These are phyloP conservation scores for Drosophila leonis DNA, from an alignment of 2,888 invertebrate genomes.

Conservation along the genomic window DNA sequence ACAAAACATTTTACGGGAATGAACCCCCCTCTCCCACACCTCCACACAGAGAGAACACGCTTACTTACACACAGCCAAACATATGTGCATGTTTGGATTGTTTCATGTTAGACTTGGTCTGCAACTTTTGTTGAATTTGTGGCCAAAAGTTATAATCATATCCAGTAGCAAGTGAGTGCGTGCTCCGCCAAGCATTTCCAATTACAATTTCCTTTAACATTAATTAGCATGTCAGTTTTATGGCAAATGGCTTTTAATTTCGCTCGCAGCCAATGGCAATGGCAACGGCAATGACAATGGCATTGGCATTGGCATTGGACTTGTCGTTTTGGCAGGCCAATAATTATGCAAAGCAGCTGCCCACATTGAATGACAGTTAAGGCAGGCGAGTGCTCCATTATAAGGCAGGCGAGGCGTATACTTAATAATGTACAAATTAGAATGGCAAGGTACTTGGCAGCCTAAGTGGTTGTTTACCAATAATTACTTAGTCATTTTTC, in stretches of 20 bases:
- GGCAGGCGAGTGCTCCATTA: conserved; percentile 8
- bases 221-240: conserved; percentile 75
- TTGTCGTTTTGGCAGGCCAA: conserved; percentile 23
- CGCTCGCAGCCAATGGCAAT: conserved; percentile 19
- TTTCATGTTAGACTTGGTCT: conserved; percentile 53
- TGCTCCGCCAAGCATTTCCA: conserved; percentile 55
- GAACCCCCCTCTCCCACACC: conserved; percentile 2
- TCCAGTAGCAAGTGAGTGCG: conserved; percentile 53
- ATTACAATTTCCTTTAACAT: conserved; percentile 76
- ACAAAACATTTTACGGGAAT: conserved; percentile 46
- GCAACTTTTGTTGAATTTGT: conserved; percentile 69
- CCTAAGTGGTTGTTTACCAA: background rate
- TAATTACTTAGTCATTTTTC: background rate
- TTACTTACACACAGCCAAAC: background rate
- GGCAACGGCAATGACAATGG: background rate
- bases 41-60: background rate
- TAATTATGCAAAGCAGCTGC: conserved; percentile 52
- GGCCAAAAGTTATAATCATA: conserved; percentile 75
- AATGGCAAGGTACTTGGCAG: background rate
- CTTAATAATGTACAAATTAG: conserved; percentile 16
- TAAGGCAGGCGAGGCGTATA: conserved; percentile 13
- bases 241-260: conserved; percentile 71
- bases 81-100: conserved; percentile 6
- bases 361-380: conserved; percentile 33
- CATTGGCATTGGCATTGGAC: conserved; percentile 54